These are phyloP conservation scores for Trichogramma pretiosum DNA, from an alignment of 1,140 invertebrate species.

Conservation along the genomic window DNA sequence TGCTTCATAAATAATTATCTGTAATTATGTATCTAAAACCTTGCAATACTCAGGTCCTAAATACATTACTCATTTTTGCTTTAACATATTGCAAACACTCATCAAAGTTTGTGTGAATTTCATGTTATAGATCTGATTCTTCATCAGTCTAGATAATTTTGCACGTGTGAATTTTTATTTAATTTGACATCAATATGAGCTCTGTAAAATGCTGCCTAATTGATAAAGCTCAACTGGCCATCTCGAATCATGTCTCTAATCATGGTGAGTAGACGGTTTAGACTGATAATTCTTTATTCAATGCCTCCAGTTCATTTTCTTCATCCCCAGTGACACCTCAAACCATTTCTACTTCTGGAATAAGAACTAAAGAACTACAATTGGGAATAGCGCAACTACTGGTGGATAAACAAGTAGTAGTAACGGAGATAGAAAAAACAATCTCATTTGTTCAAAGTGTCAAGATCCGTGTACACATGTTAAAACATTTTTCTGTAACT, in stretches of 20 bases:
- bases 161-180: conserved; percentile 16
- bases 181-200: conserved; percentile 29
- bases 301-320: neutral
- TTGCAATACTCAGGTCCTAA: no score
- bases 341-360: conserved; percentile 27
- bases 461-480: conserved; percentile 93
- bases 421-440: conserved; percentile 53
- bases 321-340: conserved; percentile 21
- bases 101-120: no score
- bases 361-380: conserved; percentile 32
- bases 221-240: conserved; percentile 35
- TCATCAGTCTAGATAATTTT: conserved; percentile 17
- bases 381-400: conserved; percentile 17
- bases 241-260: conserved; percentile 38
- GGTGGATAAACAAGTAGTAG: conserved; percentile 21
- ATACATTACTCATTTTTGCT: no score
- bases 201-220: conserved; percentile 42
- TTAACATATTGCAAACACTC: no score
- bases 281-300: neutral
- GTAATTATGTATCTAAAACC: no score
- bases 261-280: conserved; percentile 29
- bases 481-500: conserved; percentile 89
- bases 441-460: conserved; percentile 84
- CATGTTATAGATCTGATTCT: conserved; percentile 14
- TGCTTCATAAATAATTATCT: no score